Base-by-base conservation (phyloP, 2,797 vertebrate genomes). In the Coregonus sp. region DNA sequence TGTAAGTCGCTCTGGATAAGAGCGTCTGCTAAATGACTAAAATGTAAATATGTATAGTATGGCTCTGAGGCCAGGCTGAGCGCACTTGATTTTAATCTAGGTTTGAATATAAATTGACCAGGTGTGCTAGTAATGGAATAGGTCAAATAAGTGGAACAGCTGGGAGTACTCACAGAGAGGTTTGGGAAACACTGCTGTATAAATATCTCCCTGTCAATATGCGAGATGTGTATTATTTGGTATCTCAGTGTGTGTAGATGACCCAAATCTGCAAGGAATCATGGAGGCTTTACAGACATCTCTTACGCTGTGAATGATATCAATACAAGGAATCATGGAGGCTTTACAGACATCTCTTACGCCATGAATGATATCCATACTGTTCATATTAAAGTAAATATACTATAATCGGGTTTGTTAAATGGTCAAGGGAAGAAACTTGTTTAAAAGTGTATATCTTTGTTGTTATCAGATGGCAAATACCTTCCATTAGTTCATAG, bases 391-490 rank as follows among this genome's bases (percentile, higher is more conserved):
- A 12, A 9, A 12, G 40, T 20, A 20, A 37, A 20, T 65, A 65
- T 20, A 20, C 20, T 63, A 56, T 79, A 4, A 4, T 3, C 29
- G 71, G 52, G 37, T 76, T 20, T 47, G 31, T 4, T 14, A 33
- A 40, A 40, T 35, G n/a, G 47, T 75, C 47, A 73, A 31, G 25
- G 25, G 14, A 25, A 20, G 0, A 9, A 25, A 29, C 20, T 70
- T 73, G 73, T 74, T 15, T 70, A 74, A 65, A 37, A 79, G 78
- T 81, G 29, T 66, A 75, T 29, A 7, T 68, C 31, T 35, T 33
- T 33, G 31, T 74, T 77, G 69, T 65, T 47, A 59, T 80, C 25
- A 25, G 25, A 25, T 83, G 81, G 79, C 67, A 51, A 61, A 25
- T 25, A 80, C 75, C 18, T 20, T 15, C 1, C 0, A 65, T 80